A percentile compares a stretch with the other conserved stretches of the same genome.
These are phyloP conservation scores for Pyrrhosoma nymphula DNA, from an alignment of 2,888 invertebrate species.

Conservation along the genomic window DNA sequence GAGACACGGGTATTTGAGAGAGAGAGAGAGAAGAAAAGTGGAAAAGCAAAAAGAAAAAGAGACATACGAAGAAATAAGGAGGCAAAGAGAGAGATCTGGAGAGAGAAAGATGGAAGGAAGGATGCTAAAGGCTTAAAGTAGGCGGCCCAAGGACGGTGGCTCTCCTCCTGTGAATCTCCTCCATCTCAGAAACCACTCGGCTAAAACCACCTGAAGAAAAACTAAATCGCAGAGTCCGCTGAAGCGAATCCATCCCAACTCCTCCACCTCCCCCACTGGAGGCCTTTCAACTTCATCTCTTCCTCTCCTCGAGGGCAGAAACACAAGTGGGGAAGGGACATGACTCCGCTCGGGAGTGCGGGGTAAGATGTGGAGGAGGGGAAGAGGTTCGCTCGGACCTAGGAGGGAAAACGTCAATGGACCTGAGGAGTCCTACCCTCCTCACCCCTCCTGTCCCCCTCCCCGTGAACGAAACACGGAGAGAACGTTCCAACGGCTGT, in stretches of 20 bases:
- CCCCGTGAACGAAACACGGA: background rate
- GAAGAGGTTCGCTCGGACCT: background rate
- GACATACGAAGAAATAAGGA: background rate
- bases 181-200: background rate
- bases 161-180: background rate
- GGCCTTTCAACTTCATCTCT: background rate
- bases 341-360: background rate
- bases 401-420: background rate
- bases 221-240: background rate
- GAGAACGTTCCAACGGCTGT: background rate
- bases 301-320: background rate
- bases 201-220: background rate
- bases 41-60: background rate
- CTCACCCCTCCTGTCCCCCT: no score
- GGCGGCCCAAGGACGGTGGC: background rate
- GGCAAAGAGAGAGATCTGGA: background rate
- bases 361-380: no score
- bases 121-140: no score
- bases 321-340: background rate
- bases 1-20: background rate
- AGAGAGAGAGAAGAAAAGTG: background rate
- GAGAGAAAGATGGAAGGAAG: background rate
- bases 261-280: background rate
- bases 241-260: background rate
- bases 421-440: no score